Evolutionary conservation across 2,113 vertebrate genomes (phyloP).

Genomic region (Hippocampus zosterae): DNA sequence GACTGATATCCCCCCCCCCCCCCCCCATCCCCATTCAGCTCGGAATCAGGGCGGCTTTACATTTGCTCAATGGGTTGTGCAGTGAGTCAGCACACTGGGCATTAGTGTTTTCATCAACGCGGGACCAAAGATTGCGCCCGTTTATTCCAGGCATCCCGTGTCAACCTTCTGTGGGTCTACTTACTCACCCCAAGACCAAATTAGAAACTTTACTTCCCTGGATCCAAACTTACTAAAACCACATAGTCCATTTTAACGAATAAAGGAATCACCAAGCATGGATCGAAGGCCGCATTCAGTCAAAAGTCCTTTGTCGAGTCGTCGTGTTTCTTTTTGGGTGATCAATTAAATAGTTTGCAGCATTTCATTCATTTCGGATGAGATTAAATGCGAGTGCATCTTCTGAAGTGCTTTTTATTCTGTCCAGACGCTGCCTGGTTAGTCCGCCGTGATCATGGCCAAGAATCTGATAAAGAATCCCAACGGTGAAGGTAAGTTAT

Average conservation of each 20-base stretch:
- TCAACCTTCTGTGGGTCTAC: neutral
- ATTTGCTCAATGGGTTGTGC: slow-evolving; percentile 14
- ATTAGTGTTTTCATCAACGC: slow-evolving; percentile 28
- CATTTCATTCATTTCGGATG: too few relatives aligned
- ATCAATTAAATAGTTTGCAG: too few relatives aligned
- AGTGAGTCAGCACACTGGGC: slow-evolving; percentile 48
- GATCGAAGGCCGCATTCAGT: neutral
- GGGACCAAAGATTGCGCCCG: neutral
- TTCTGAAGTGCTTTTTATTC: neutral
- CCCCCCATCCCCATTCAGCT: slow-evolving; percentile 27
- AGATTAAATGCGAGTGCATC: neutral
- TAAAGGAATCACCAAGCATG: neutral
- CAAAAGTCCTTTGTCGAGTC: too few relatives aligned
- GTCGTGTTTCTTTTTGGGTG: too few relatives aligned
- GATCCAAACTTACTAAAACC: neutral
- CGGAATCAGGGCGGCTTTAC: slow-evolving; percentile 18
- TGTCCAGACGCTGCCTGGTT: slow-evolving; percentile 17
- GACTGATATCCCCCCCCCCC: slow-evolving; percentile 17
- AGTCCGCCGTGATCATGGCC: slow-evolving; percentile 42
- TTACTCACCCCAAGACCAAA: neutral
- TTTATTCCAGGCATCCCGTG: neutral
- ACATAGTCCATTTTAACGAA: too few relatives aligned
- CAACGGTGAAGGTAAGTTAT: slow-evolving; percentile 62
- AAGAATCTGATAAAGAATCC: slow-evolving; percentile 72
- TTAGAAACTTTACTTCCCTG: neutral